Conservation (phyloP, 2,113 vertebrate genomes). For the Catharus minimus region DNA sequence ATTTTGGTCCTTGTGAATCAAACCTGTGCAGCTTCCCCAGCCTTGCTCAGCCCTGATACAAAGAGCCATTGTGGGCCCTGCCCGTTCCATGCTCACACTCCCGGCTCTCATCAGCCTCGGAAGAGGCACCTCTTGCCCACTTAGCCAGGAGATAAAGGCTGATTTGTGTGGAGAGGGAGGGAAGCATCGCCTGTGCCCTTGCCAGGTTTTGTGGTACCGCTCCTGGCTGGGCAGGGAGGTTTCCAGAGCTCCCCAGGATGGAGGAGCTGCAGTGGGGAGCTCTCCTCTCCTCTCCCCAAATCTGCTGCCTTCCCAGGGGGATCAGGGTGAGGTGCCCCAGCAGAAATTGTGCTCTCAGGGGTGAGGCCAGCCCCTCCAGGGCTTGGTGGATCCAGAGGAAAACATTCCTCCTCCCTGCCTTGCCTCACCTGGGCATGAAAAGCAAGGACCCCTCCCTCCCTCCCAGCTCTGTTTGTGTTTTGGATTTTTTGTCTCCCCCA, state of each 20-base stretch:
- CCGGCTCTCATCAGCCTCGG: not conserved
- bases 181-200: not conserved
- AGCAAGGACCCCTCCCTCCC: not conserved
- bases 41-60: not conserved
- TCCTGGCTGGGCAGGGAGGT: not conserved
- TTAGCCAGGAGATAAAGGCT: constrained; percentile 11
- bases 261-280: not conserved
- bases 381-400: not conserved
- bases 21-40: not conserved
- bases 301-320: not conserved
- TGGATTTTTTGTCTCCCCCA: constrained; percentile 1
- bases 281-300: not conserved
- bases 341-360: not conserved
- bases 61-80: constrained; percentile 3
- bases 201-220: not conserved
- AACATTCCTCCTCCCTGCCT: not conserved
- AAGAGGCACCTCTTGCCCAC: constrained; percentile 42
- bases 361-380: not conserved
- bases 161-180: constrained; percentile 23
- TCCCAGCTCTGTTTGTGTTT: constrained; percentile 5
- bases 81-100: fast-evolving
- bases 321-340: not conserved
- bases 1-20: not conserved
- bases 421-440: not conserved
- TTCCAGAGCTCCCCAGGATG: not conserved